Evolutionary conservation across 2,888 invertebrate species (phyloP).

Genomic region (Thecophora atra): DNA sequence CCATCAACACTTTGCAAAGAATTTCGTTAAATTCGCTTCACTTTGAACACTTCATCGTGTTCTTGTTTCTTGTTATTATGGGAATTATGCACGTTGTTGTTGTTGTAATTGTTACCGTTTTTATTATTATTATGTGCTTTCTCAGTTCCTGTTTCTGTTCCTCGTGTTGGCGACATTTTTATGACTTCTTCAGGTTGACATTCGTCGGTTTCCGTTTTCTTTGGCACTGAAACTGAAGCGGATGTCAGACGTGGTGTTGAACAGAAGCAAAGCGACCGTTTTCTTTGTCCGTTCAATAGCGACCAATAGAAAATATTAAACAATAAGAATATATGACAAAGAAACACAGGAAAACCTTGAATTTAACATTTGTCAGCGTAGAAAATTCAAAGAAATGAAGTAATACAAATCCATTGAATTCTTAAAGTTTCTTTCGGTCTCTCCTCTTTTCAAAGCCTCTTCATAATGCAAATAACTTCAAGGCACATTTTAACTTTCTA

Average conservation of each 20-base stretch:
- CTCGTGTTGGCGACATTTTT: background rate
- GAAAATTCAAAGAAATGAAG: no score
- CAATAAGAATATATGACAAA: no score
- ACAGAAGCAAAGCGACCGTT: background rate
- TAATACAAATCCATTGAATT: no score
- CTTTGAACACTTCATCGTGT: background rate
- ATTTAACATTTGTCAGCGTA: no score
- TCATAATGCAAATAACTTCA: no score
- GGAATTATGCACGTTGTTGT: background rate
- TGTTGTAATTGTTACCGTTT: constrained; percentile 3
- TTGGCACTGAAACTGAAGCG: constrained; percentile 11
- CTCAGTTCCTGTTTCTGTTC: background rate
- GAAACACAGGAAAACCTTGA: no score
- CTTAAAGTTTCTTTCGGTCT: no score
- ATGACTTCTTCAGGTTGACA: background rate
- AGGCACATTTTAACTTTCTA: no score
- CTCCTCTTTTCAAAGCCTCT: no score
- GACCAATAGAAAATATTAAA: no score
- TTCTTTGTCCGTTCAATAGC: no score
- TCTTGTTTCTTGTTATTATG: background rate
- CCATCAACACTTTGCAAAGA: constrained; percentile 2
- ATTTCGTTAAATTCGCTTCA: background rate
- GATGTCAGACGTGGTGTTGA: constrained; percentile 12
- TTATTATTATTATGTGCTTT: background rate
- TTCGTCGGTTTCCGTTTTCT: background rate